Conservation (phyloP, 1,140 invertebrate species). For the Cydia fagiglandana region DNA sequence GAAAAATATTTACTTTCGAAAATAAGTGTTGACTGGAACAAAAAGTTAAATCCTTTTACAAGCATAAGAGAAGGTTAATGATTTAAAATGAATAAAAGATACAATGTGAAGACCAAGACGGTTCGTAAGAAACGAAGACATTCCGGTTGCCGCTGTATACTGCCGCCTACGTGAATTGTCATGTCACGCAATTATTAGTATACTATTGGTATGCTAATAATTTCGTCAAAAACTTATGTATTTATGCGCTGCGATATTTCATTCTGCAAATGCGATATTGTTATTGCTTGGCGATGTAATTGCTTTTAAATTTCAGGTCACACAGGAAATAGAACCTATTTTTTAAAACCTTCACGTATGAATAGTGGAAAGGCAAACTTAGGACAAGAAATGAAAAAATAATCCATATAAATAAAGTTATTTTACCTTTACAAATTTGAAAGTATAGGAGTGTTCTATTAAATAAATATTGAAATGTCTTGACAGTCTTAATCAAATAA, state of each 20-base stretch:
- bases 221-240: not conserved
- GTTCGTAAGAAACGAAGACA: not conserved
- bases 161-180: not conserved
- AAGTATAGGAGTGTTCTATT: not conserved
- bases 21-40: not conserved
- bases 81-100: not conserved
- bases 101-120: not conserved
- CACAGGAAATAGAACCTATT: not conserved
- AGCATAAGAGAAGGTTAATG: not conserved
- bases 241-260: slow-evolving; percentile 41
- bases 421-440: too few relatives aligned
- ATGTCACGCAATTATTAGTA: slow-evolving; percentile 23
- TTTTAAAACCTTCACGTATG: not conserved
- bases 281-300: slow-evolving; percentile 44
- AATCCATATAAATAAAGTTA: not conserved
- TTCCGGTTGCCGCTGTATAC: not conserved
- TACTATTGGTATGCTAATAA: slow-evolving; percentile 28
- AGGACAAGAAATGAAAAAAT: not conserved
- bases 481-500: too few relatives aligned
- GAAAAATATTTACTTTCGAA: not conserved
- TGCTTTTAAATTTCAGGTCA: not conserved
- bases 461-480: not conserved
- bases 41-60: not conserved
- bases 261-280: slow-evolving; percentile 34
- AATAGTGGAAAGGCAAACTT: not conserved